phyloP scores from a whole-genome alignment of 2,797 vertebrate genomes.

The Aeoliscus strigatus region DNA sequence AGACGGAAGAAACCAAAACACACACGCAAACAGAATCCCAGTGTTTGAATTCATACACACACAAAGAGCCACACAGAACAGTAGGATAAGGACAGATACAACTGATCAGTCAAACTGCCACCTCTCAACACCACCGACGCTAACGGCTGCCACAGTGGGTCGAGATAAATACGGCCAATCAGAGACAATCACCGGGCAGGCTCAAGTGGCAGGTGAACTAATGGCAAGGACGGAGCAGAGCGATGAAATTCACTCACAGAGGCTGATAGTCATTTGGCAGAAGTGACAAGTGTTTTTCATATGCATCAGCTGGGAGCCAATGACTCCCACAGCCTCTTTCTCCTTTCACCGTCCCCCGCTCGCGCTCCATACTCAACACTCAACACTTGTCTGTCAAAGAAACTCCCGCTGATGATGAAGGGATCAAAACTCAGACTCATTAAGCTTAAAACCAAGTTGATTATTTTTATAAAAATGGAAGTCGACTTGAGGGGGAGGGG shows the following conservation, averaged over 20 bases:
- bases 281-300: constrained; percentile 53
- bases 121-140: constrained; percentile 66
- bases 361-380: constrained; percentile 43
- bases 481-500: no score
- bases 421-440: constrained; percentile 18
- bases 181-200: constrained; percentile 59
- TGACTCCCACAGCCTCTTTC: constrained; percentile 42
- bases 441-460: no score
- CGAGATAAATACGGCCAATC: constrained; percentile 69
- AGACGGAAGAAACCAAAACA: no score
- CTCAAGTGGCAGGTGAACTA: constrained; percentile 70
- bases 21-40: constrained; percentile 1
- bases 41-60: constrained; percentile 4
- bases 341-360: constrained; percentile 18
- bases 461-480: no score
- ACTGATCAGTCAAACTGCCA: constrained; percentile 67
- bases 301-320: constrained; percentile 54
- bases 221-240: constrained; percentile 54
- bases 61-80: constrained; percentile 16
- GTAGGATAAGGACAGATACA: constrained; percentile 49
- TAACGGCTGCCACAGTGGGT: constrained; percentile 62
- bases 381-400: constrained; percentile 40
- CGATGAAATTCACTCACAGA: constrained; percentile 49
- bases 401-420: constrained; percentile 26
- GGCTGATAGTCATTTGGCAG: constrained; percentile 51